Conservation (phyloP, 2,888 invertebrate genomes). For the Ormyrus rosae region DNA sequence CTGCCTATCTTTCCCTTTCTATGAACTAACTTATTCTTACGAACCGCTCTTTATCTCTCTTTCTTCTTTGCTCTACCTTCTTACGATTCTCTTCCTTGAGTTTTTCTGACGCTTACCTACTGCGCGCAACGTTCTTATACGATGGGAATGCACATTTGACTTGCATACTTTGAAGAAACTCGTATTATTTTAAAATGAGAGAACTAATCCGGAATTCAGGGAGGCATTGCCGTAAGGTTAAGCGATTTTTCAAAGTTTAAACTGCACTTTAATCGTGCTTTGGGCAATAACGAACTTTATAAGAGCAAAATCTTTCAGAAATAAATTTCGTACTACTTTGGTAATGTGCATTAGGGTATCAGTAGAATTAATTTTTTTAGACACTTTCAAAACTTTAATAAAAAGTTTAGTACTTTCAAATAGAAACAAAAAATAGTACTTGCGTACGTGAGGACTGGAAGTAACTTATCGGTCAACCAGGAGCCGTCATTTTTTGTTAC, state of each 20-base stretch:
- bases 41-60: constrained; percentile 4
- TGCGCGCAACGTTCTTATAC: neutral
- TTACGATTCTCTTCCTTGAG: constrained; percentile 9
- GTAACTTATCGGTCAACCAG: too few relatives aligned
- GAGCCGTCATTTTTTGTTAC: too few relatives aligned
- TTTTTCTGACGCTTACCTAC: neutral
- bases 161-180: neutral
- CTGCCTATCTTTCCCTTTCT: neutral
- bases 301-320: neutral
- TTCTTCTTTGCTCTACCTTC: neutral
- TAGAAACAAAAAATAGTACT: too few relatives aligned
- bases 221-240: constrained; percentile 3
- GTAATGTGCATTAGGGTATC: neutral
- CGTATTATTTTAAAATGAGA: constrained; percentile 22
- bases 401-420: too few relatives aligned
- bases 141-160: neutral
- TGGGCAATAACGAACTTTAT: constrained; percentile 15
- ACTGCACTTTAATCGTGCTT: constrained; percentile 19
- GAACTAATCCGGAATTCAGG: constrained; percentile 22
- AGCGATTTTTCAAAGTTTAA: constrained; percentile 28
- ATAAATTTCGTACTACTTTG: constrained; percentile 9
- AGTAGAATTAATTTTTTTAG: too few relatives aligned
- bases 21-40: neutral
- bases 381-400: too few relatives aligned
- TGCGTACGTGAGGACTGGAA: too few relatives aligned